Evolutionary conservation across 2,888 invertebrate species (phyloP).

Genomic region (Trilocha varians): DNA sequence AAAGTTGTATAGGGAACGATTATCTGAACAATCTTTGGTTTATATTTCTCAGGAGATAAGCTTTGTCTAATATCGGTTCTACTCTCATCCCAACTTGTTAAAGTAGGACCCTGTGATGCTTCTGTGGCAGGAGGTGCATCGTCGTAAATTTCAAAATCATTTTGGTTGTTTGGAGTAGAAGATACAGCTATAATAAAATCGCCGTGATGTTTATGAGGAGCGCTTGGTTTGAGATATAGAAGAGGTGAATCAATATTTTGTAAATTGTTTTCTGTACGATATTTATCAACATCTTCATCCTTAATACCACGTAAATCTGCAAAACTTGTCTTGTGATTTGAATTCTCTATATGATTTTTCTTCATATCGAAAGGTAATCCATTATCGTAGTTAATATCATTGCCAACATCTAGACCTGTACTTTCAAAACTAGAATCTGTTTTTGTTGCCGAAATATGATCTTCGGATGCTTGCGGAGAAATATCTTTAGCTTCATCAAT

Average conservation of each 20-base stretch:
- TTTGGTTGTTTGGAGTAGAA: constrained; percentile 33
- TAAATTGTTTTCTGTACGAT: constrained; percentile 56
- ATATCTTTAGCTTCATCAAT: constrained; percentile 62
- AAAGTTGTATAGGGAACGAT: constrained; percentile 84
- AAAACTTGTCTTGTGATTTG: constrained; percentile 47
- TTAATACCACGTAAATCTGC: constrained; percentile 56
- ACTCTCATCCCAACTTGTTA: constrained; percentile 40
- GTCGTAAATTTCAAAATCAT: constrained; percentile 62
- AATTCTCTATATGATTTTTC: constrained; percentile 25
- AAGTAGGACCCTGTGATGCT: constrained; percentile 23
- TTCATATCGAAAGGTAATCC: constrained; percentile 39
- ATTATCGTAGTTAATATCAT: constrained; percentile 42
- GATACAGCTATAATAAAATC: constrained; percentile 47
- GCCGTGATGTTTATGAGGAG: constrained; percentile 69
- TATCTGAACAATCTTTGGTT: constrained; percentile 81
- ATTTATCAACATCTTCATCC: constrained; percentile 60
- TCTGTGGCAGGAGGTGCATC: constrained; percentile 41
- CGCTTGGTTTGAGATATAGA: constrained; percentile 64
- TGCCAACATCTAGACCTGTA: constrained; percentile 47
- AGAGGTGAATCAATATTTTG: constrained; percentile 75
- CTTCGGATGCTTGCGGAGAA: constrained; percentile 68
- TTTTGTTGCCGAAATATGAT: constrained; percentile 55
- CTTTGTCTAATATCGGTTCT: constrained; percentile 37
- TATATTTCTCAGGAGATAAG: constrained; percentile 39
- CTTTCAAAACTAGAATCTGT: constrained; percentile 60